Base-by-base conservation (phyloP, 1,140 invertebrate genomes). In the Augochlora pura region DNA sequence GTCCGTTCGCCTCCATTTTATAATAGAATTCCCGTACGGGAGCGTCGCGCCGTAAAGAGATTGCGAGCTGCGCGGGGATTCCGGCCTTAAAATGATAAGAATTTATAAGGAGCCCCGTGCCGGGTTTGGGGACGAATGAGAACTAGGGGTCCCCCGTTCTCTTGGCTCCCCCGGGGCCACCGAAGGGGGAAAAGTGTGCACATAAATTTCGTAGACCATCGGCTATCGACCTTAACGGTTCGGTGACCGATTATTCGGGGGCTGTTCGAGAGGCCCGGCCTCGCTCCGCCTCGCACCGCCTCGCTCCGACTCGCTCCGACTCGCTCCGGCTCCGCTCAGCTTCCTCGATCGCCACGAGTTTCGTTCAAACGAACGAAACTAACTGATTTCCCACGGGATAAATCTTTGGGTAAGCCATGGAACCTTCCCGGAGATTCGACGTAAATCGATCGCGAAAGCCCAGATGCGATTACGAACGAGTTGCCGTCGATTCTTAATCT, bases 351-450 rank as follows among this genome's bases (percentile, higher is more conserved):
- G 54, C 70, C 59, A 27, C 84, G 74, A 83, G 75, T 86, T 83
- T 83, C 65, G 70, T 77, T 72, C 76, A 54, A 64, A 72, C 69
- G 71, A 86, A 86, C 81, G 75, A 86, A 87, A 86, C 85, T 80
- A 86, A 82, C 82, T 86, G 85, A 87, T 87, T 87, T 87, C 85
- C 87, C 87, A 80, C 46, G 84, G 86, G 86, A 86, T 86, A 85
- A 87, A 88, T 88, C 81, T 80, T 78, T 68, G 69, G 76, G 54
- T 75, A 80, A 83, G 77, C 76, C 79, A 69, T 59, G 70, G 66
- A 64, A 59, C 71, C 72, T 73, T 57, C 46, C 60, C 66, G 59
- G 71, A 82, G 85, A 81, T 77, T 74, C 74, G 80, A 78, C 68
- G 80, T 81, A 82, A 79, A 88, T 82, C 85, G 82, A 86, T 87